Conservation (phyloP, 2,888 invertebrate genomes). For the Idaea aversata region DNA sequence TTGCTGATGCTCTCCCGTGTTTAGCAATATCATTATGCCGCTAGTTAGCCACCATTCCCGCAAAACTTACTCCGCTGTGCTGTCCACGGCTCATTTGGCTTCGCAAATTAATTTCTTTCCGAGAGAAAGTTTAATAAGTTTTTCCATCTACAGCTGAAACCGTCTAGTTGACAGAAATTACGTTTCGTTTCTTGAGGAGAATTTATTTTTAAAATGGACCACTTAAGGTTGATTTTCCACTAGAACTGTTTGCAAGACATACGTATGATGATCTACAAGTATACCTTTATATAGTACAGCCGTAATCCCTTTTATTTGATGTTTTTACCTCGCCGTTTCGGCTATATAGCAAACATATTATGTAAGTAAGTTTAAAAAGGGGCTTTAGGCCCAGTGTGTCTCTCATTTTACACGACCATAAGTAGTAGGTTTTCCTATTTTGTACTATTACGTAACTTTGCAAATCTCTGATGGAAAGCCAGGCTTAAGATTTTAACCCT, state of each 20-base stretch:
- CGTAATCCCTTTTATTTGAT: no score
- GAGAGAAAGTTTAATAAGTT: background rate
- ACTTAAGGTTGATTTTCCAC: background rate
- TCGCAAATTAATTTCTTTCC: background rate
- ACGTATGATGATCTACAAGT: background rate
- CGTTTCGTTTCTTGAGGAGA: slow-evolving; percentile 5
- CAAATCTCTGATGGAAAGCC: no score
- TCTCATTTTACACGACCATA: no score
- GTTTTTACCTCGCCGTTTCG: no score
- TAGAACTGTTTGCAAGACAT: background rate
- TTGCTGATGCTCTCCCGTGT: background rate
- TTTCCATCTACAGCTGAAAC: slow-evolving; percentile 5
- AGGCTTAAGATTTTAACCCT: no score
- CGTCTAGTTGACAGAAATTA: slow-evolving; percentile 14
- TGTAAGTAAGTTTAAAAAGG: no score
- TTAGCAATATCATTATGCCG: background rate
- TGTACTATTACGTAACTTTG: no score
- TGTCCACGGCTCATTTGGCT: background rate
- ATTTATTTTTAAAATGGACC: background rate
- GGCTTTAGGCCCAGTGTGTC: no score
- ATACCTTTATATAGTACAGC: no score
- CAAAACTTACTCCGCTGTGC: background rate
- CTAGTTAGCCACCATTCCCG: background rate
- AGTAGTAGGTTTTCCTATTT: no score
- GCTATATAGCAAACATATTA: no score